A percentile compares a stretch with the other conserved stretches of the same genome.
These are phyloP conservation scores for Germaria angustata DNA, from an alignment of 2,888 invertebrate genomes.

Conservation along the genomic window DNA sequence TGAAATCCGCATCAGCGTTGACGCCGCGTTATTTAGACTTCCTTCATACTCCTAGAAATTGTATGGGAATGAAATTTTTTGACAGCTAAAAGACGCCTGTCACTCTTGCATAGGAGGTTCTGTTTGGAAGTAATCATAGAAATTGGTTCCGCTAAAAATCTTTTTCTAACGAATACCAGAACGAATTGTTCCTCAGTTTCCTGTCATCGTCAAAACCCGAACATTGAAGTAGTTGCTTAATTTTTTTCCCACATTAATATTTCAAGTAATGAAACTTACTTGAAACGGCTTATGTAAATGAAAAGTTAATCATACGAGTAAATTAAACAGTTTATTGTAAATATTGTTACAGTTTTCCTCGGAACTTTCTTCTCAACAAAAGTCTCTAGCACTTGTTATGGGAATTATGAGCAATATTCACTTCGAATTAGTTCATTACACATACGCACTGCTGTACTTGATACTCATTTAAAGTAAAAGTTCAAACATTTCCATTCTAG, in stretches of 20 bases:
- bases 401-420: constrained; percentile 20
- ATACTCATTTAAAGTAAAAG: background rate
- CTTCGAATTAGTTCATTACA: background rate
- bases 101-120: too few relatives aligned
- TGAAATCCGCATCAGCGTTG: too few relatives aligned
- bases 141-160: too few relatives aligned
- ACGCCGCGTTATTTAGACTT: too few relatives aligned
- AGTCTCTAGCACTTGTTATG: background rate
- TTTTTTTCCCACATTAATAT: background rate
- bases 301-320: background rate
- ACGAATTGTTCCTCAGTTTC: background rate
- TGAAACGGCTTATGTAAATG: too few relatives aligned
- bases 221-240: background rate
- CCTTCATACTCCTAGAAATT: too few relatives aligned
- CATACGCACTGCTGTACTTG: background rate
- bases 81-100: too few relatives aligned
- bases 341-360: background rate
- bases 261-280: too few relatives aligned
- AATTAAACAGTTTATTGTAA: constrained; percentile 10
- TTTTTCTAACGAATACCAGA: background rate
- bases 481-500: background rate
- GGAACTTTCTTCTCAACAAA: background rate
- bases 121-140: too few relatives aligned
- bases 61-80: too few relatives aligned
- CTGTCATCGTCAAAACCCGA: background rate